Evolutionary conservation across 2,113 vertebrate genomes (phyloP), one percentile per base, ranked within the genome.

Genomic region (Aptenodytes patagonicus): DNA sequence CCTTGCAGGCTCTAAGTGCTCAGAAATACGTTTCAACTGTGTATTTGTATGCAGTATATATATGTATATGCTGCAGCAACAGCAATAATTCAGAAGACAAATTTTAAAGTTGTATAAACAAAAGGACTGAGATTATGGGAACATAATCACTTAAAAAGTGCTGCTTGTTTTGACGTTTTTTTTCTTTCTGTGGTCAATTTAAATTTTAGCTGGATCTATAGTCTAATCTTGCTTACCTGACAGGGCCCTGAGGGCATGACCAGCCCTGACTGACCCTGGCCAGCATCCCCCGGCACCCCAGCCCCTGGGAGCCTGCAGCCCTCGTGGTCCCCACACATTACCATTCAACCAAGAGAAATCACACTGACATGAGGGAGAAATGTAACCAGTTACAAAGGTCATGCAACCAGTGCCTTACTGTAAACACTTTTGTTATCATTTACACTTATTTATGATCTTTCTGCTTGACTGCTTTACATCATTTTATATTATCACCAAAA

Each of bases 171-270:
- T 40, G 7, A n/a, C 16, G 16, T 42, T 49, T 24, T n/a, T 57
- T 85, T 40, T 2, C 3, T 32, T 69, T 57, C 29, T 76, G 14
- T 49, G 36, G 11, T 68, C 19, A 55, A 6, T 66, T 94, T 55
- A 54, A 36, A n/a, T 68, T 92, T 92, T 66, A 79, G 18, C 17
- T 76, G 18, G 5, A 38, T 83, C 15, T 79, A 1, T 40, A 60
- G 15, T 31, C 17, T 68, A 52, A 55, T 64, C n/a, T 75, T 42
- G 14, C 2, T 75, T 75, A 36, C 21, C 19, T 54, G 42, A 32
- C 2, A 1, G 32, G 32, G 13, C 31, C 8, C 40, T 65, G 40
- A 87, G 31, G 60, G 34, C 15, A 36, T 0, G 0, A 25, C 26
- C 15, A 58, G 32, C 31, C 19, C 29, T 77, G 47, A 79, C 6